Conservation (phyloP, 2,888 invertebrate species). For the Beris morrisii region DNA sequence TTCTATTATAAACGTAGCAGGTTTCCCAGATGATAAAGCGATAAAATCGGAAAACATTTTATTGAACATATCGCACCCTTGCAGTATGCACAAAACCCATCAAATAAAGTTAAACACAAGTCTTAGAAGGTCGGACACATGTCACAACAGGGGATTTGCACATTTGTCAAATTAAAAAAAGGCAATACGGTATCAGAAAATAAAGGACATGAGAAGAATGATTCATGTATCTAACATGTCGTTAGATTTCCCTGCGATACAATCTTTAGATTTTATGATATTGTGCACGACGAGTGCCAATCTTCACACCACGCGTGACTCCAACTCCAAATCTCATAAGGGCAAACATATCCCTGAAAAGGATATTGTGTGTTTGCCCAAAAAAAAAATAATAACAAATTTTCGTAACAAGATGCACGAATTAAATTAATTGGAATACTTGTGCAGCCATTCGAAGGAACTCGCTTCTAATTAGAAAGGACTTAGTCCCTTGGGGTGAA, state of each 20-base stretch:
- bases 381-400: background rate
- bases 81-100: conserved; percentile 6
- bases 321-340: too few species aligned
- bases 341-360: too few species aligned
- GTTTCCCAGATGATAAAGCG: conserved; percentile 5
- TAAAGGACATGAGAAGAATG: conserved; percentile 18
- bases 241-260: too few species aligned
- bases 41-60: background rate
- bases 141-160: conserved; percentile 19
- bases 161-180: conserved; percentile 32
- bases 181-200: background rate
- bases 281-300: too few species aligned
- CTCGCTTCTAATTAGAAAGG: conserved; percentile 18
- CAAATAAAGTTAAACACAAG: conserved; percentile 25
- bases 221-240: conserved; percentile 20
- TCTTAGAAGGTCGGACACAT: conserved; percentile 17
- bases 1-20: background rate
- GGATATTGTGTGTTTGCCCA: too few species aligned
- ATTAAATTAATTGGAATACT: conserved; percentile 22
- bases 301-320: too few species aligned
- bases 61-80: background rate
- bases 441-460: conserved; percentile 9
- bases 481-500: conserved; percentile 7
- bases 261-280: background rate
- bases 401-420: background rate